These are phyloP conservation scores for Sesamia inferens DNA, from an alignment of 2,888 invertebrate genomes.

Conservation along the genomic window DNA sequence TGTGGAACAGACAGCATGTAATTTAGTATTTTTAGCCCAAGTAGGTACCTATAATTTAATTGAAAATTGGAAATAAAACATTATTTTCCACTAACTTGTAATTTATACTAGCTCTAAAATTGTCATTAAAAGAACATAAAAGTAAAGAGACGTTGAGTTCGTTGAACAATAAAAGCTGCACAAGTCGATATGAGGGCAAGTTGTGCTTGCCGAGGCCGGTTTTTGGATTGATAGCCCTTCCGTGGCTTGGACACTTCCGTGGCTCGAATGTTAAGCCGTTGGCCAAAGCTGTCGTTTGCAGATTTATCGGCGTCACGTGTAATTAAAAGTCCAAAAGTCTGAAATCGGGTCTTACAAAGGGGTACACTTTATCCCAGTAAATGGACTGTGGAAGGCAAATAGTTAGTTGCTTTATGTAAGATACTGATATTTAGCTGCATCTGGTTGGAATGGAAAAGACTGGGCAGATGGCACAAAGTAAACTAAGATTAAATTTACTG, in stretches of 20 bases:
- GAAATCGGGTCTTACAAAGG: not conserved
- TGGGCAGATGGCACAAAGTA: not conserved
- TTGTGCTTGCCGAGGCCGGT: not conserved
- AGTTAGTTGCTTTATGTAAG: not conserved
- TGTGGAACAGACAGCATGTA: too few relatives aligned
- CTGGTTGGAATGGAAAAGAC: not conserved
- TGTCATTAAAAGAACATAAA: slow-evolving; percentile 1
- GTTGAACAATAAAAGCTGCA: not conserved
- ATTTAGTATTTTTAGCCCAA: not conserved
- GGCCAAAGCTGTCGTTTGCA: too few relatives aligned
- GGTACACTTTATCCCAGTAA: not conserved
- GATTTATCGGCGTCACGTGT: too few relatives aligned
- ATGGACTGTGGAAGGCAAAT: not conserved
- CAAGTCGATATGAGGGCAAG: not conserved
- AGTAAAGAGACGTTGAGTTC: not conserved
- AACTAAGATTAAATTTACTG: not conserved
- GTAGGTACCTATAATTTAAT: too few relatives aligned
- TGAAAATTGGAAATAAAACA: not conserved
- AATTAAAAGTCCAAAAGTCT: not conserved
- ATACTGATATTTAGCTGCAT: not conserved
- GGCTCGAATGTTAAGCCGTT: not conserved
- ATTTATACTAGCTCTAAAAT: not conserved
- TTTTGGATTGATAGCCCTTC: not conserved
- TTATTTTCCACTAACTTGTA: not conserved
- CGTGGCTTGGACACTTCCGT: too few relatives aligned